Evolutionary conservation across 2,888 invertebrate genomes (phyloP), one percentile per base, ranked within the genome.

Genomic region (Laothoe populi): DNA sequence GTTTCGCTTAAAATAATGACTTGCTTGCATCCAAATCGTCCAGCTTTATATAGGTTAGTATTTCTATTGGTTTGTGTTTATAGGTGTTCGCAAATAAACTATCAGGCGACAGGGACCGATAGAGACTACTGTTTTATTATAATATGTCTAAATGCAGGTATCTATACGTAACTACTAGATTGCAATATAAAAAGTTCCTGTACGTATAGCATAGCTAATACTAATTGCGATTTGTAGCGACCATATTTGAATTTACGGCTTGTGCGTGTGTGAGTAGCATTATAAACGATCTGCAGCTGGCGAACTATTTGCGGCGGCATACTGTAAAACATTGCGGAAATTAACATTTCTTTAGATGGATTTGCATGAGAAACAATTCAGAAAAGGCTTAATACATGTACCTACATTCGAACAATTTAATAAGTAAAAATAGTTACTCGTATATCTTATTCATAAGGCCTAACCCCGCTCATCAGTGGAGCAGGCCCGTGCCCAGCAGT

Each of bases 201-300:
- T 70, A 68, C 74, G 66, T 73, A 71, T 67, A 77, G 81, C 72
- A 71, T 67, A 77, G 81, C 72, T 68, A 76, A 88, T 86, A 83
- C 83, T 90, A 87, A 90, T 90, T 88, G 88, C 86, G 88, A 88
- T 89, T 84, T 85, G 88, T 83, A 79, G 82, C 75, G 59, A 71
- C 86, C 86, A 78, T 87, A 86, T 87, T 87, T 83, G 82, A 83
- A 84, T 88, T 87, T 85, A 87, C 82, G 83, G 82, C 77, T 67
- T 72, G 75, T 68, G 79, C 76, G 83, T 76, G 78, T 79, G 87
- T 79, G 82, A 77, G 66, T 68, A 67, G 90, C 84, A 90, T 90
- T 76, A 72, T 79, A 81, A 88, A 84, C 72, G 73, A 67, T 63
- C 66, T 70, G 61, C 85, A 87, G 82, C 84, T 85, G 85, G 82